Base-by-base conservation (phyloP, 2,888 invertebrate species). In the Cosmia pyralina region DNA sequence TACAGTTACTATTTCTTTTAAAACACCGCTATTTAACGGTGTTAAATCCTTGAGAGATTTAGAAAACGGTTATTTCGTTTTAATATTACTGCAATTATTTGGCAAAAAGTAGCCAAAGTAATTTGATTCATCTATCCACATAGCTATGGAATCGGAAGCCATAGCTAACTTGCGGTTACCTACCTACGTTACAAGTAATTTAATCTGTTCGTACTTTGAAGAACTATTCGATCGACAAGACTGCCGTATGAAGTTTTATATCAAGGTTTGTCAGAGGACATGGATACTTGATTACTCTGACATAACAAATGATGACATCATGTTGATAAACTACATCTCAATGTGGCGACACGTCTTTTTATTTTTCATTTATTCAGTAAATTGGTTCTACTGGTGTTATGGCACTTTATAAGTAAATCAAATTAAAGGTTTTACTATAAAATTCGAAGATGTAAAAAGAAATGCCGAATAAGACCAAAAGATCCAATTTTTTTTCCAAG, bases 291-390 rank as follows among this genome's bases (percentile, higher is more conserved):
- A 78, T 69, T 62, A 19, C 28, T 67, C 63, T 58, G 76, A 76
- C 63, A 81, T 75, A 68, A 70, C 34, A 34, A 57, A 46, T 28
- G 65, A 82, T 77, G 82, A 77, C 82, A 79, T 77, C 82, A 70
- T 62, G 22, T 65, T 38, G 48, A 1, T 50, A 8, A 2, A 50
- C 13, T 63, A 15, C 19, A 52, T 28, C 48, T 58, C 41, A 63
- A 48, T 66, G 74, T 58, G 62, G 50, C 13, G 44, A 34, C n/a
- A 70, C 52, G 48, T 13, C 53, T 77, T 77, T 53, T 13, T 57
- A 8, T 57, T 75, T 38, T 55, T 52, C n/a, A 19, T 4, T 52
- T 52, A n/a, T 5, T 41, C 0, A 41, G 0, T 11, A 22, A 22
- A 55, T 28, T 3, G 4, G 11, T 28, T 71, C 28, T 44, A 8